Evolutionary conservation across 2,113 vertebrate genomes (phyloP).

Genomic region (Hyperopisus bebe): DNA sequence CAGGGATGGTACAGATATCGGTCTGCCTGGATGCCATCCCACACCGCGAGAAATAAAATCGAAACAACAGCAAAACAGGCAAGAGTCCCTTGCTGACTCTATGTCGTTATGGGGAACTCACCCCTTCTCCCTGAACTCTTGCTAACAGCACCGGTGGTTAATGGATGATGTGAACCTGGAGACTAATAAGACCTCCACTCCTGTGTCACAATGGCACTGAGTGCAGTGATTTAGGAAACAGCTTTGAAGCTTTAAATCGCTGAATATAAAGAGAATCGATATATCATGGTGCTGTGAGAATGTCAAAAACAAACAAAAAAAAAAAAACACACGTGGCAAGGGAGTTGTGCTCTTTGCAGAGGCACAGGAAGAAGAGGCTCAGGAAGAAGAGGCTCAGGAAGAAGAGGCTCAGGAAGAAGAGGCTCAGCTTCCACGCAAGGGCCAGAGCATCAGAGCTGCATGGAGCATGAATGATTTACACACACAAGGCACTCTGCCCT

Average conservation of each 20-base stretch:
- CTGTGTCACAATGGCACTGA: background rate
- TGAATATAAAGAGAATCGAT: background rate
- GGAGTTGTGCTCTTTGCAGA: background rate
- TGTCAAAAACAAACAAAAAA: background rate
- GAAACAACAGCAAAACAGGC: background rate
- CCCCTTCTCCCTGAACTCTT: background rate
- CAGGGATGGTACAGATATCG: background rate
- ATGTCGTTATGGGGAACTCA: background rate
- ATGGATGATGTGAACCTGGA: background rate
- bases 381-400: too few relatives aligned
- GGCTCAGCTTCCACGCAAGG: background rate
- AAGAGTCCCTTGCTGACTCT: background rate
- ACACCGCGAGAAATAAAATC: background rate
- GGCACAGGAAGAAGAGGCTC: background rate
- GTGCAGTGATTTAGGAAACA: background rate
- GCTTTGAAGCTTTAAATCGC: background rate
- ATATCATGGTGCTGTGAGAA: background rate
- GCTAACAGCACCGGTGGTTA: background rate
- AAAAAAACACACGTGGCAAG: background rate
- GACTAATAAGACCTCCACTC: background rate
- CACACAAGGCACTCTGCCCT: background rate
- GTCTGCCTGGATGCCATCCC: background rate
- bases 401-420: background rate
- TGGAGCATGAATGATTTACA: constrained; percentile 13
- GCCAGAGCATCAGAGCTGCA: background rate